phyloP scores from a whole-genome alignment of 2,888 invertebrate species.

The Chalcis sispes region DNA sequence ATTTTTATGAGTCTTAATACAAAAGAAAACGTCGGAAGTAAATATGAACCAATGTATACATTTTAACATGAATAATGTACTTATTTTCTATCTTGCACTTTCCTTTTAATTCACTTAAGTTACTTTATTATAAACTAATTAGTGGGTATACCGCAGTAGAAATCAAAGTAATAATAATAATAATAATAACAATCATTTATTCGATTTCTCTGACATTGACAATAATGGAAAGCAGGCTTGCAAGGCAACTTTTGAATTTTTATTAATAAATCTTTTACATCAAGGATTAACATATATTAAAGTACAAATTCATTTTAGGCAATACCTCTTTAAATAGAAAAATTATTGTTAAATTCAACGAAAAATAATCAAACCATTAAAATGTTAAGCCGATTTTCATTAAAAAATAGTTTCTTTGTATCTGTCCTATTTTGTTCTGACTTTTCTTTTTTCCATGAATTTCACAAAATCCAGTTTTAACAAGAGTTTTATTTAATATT shows the following conservation, averaged over 20 bases:
- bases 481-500: neutral
- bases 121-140: constrained; percentile 19
- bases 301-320: constrained; percentile 10
- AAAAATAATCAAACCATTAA: constrained; percentile 20
- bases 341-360: neutral
- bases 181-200: neutral
- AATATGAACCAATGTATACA: too few species aligned
- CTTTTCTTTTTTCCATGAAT: neutral
- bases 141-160: neutral
- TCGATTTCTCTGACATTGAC: constrained; percentile 10
- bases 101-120: constrained; percentile 45
- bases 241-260: constrained; percentile 43
- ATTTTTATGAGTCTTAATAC: too few species aligned
- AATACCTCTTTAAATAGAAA: neutral
- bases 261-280: neutral
- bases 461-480: constrained; percentile 1
- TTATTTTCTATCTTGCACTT: constrained; percentile 44
- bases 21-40: neutral
- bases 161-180: constrained; percentile 28
- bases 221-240: constrained; percentile 42
- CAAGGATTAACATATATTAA: neutral
- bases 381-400: constrained; percentile 42
- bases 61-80: constrained; percentile 20
- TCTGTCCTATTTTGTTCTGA: neutral
- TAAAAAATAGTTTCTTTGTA: constrained; percentile 48